A percentile compares a stretch with the other conserved stretches of the same genome.
These are phyloP conservation scores for Tortrix viridana DNA, from an alignment of 2,888 invertebrate species.

Conservation along the genomic window DNA sequence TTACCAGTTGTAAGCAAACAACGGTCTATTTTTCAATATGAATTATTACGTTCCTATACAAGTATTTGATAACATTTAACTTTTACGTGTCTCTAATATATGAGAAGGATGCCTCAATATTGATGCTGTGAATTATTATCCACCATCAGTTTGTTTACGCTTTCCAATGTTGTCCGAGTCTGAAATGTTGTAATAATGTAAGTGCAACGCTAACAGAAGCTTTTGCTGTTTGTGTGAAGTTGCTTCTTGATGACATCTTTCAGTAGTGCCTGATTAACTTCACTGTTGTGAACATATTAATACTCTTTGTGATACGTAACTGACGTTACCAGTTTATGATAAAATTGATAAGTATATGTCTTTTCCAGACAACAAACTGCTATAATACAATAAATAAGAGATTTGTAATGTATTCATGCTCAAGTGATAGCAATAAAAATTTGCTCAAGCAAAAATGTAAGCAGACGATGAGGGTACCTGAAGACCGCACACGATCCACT, in stretches of 20 bases:
- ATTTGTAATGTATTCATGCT: neutral
- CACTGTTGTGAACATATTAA: slow-evolving; percentile 35
- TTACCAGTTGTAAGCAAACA: slow-evolving; percentile 13
- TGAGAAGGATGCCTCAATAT: slow-evolving; percentile 15
- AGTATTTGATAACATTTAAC: slow-evolving; percentile 29
- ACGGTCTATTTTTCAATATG: neutral
- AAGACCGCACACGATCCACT: slow-evolving; percentile 26
- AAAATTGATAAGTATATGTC: slow-evolving; percentile 18
- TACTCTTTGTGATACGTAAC: slow-evolving; percentile 19
- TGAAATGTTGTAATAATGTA: slow-evolving; percentile 22
- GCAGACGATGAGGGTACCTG: slow-evolving; percentile 20
- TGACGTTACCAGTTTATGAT: too few species aligned
- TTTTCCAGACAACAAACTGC: slow-evolving; percentile 2
- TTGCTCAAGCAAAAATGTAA: slow-evolving; percentile 14
- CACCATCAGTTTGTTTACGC: slow-evolving; percentile 24
- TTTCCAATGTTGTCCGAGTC: slow-evolving; percentile 26
- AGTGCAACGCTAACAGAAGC: slow-evolving; percentile 32
- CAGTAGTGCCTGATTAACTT: slow-evolving; percentile 34
- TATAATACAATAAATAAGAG: slow-evolving; percentile 1
- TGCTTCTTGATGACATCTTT: slow-evolving; percentile 22
- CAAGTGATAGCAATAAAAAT: slow-evolving; percentile 5
- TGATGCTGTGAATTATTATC: slow-evolving; percentile 15
- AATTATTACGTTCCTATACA: slow-evolving; percentile 16
- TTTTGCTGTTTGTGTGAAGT: slow-evolving; percentile 25
- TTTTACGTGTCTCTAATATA: slow-evolving; percentile 13